Evolutionary conservation across 2,888 invertebrate genomes (phyloP), one percentile per base, ranked within the genome.

Genomic region (Aromia moschata): DNA sequence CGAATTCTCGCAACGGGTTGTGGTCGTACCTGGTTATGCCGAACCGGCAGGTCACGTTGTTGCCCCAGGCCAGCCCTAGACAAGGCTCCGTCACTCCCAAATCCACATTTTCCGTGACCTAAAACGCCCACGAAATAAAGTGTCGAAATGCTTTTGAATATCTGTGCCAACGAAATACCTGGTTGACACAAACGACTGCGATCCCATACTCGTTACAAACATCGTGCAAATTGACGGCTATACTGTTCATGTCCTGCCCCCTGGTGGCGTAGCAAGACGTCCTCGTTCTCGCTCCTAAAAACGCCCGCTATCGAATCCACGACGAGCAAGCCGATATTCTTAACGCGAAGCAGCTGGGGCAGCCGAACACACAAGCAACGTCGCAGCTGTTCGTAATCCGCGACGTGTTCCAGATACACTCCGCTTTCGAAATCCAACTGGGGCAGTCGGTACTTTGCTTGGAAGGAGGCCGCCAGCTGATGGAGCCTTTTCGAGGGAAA

Each of bases 231-330:
- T 80, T 79, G 33, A 81, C 77, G 0, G 85, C 87, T 64, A 91
- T 77, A 55, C 78, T 78, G 56, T 85, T 80, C 70, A 90, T 82
- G 60, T 86, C 84, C 38, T 82, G 81, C 1, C 87, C 85, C 68
- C 89, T 81, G 16, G 74, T 69, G 1, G 74, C 70, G 57, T 81
- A 82, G 67, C 82, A 78, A 36, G n/a, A 77, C 75, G 49, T 81
- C 76, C 52, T 84, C 81, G n/a, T 81, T 79, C 49, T 83, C 81
- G 41, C 84, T 83, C 25, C 89, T 82, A 77, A 89, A 91, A 25
- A 88, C 80, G 1, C 89, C 91, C 7, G 91, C 90, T 59, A 92
- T 87, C 0, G 91, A 91, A 76, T 92, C 92, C 12, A 92, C 83
- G 7, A 92, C 77, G 55, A 92, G 80, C 40, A 92, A 78, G 2